Base-by-base conservation (phyloP, 1,140 invertebrate species). In the Zaprionus vittiger region DNA sequence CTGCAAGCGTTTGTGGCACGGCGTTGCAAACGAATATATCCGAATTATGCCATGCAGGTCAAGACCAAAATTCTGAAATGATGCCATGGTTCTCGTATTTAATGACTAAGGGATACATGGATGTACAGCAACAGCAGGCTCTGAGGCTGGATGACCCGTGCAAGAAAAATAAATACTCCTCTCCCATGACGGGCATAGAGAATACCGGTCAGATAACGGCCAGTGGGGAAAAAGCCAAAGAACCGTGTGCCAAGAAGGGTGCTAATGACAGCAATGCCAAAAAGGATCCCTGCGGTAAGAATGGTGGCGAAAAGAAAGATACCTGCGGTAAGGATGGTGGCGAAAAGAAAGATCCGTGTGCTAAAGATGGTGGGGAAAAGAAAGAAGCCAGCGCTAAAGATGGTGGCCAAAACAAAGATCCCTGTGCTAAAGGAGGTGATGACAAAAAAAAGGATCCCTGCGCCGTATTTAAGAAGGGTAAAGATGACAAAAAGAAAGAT, bases 1-100 rank as follows among this genome's bases (percentile, higher is more conserved):
- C 90, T 2, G 90, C 90, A 14, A 91, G 79, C 49, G 73, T 91
- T 7, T 91, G 90, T 64, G 91, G 90, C 52, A 78, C 90, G 0
- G 90, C 90, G 0, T 31, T 91, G 11, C 75, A 91, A 38, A 69
- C 72, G 20, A 83, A 90, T 11, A 22, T 63, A 0, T 4, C 73
- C 69, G 24, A 59, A 28, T 14, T 11, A 1, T 0, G 4, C 37
- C 3, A 7, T 14, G 1, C 15, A 28, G 9, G 47, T 38, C 12
- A 5, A 5, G 24, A 14, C 11, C 22, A 26, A 31, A 17, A 47
- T 11, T 2, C 6, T 34, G 63, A 37, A 15, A 28, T 15, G 38
- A 20, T 12, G 56, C 26, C 26, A 72, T 17, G 12, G 22, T 28
- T 22, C 14, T 64, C 49, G 4, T 2, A 15, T 24, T 34, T 67